These are phyloP conservation scores for Gnatocerus cornutus DNA, from an alignment of 2,888 invertebrate species.

Conservation along the genomic window DNA sequence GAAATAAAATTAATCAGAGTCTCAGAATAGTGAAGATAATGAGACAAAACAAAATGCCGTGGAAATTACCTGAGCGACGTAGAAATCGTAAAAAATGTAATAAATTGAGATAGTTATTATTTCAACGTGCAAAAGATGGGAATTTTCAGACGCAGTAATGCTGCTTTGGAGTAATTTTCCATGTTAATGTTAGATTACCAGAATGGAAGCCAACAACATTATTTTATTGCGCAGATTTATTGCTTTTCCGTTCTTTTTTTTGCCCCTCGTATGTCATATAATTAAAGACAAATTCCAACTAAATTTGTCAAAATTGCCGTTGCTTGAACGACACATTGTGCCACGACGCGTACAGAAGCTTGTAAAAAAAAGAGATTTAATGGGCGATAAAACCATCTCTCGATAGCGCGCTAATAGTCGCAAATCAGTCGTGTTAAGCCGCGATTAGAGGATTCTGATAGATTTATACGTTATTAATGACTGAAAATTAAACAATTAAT, in stretches of 20 bases:
- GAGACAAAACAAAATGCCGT: conserved; percentile 22
- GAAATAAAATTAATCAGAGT: background rate
- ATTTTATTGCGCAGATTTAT: conserved; percentile 33
- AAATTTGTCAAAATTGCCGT: conserved; percentile 25
- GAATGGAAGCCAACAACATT: conserved; percentile 28
- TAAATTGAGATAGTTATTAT: conserved; percentile 36
- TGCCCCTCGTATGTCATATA: conserved; percentile 3
- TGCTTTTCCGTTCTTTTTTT: conserved; percentile 16
- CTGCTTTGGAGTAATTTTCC: conserved; percentile 35
- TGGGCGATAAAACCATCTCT: conserved; percentile 28
- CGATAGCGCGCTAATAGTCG: conserved; percentile 23
- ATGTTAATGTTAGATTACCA: conserved; percentile 35
- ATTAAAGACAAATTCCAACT: conserved; percentile 26
- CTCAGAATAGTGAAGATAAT: conserved; percentile 10
- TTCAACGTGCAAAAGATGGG: conserved; percentile 32
- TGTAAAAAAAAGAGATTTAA: conserved; percentile 15
- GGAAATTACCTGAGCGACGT: conserved; percentile 7
- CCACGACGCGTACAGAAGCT: conserved; percentile 1
- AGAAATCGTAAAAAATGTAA: conserved; percentile 35
- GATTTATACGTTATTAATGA: conserved; percentile 26
- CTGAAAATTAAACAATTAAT: conserved; percentile 33
- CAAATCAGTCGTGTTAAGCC: conserved; percentile 34
- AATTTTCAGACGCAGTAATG: conserved; percentile 25
- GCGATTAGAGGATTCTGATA: conserved; percentile 14
- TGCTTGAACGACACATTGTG: conserved; percentile 5